A percentile compares a stretch with the other conserved stretches of the same genome.
Conservation (phyloP, 2,797 vertebrate genomes). For the Sparus aurata region DNA sequence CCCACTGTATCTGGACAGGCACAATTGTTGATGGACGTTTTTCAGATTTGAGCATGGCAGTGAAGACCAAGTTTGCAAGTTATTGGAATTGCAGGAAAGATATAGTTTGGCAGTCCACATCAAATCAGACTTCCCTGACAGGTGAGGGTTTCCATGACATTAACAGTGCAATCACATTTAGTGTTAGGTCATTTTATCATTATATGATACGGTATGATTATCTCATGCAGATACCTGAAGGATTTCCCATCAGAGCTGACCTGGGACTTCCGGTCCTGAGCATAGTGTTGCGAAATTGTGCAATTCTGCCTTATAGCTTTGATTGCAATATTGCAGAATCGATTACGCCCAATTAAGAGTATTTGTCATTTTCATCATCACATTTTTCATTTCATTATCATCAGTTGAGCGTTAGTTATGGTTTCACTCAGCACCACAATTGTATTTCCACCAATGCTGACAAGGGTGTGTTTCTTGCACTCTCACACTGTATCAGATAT, state of each 20-base stretch:
- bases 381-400: neutral
- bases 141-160: neutral
- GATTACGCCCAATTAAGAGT: neutral
- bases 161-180: neutral
- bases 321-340: neutral
- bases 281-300: neutral
- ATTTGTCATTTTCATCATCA: conserved; percentile 10
- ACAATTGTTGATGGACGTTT: neutral
- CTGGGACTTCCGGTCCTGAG: neutral
- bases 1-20: neutral
- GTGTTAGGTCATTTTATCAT: neutral
- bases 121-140: neutral
- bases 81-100: neutral
- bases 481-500: neutral
- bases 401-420: neutral
- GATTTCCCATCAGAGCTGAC: conserved; percentile 9
- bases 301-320: neutral
- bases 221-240: neutral
- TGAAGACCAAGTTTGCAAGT: neutral
- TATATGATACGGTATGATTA: neutral
- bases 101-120: neutral
- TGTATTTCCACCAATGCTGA: neutral
- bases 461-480: conserved; percentile 11
- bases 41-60: neutral
- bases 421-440: neutral